Conservation (phyloP, 2,113 vertebrate species). For the Varanus komodoensis region DNA sequence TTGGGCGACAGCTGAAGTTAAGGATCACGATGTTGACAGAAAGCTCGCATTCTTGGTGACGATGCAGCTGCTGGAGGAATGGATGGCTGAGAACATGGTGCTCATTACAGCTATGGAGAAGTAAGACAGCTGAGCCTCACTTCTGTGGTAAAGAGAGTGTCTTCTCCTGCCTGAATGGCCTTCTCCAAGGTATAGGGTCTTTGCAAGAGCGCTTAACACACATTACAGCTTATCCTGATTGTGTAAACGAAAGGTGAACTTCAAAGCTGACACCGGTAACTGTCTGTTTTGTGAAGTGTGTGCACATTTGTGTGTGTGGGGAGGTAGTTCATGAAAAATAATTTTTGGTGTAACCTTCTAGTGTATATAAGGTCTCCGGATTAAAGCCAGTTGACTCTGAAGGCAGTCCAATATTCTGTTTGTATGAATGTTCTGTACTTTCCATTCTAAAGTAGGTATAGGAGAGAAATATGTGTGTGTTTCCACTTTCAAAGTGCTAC, state of each 20-base stretch:
- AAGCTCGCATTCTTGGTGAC: constrained; percentile 30
- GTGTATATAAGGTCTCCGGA: neutral
- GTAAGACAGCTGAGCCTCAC: constrained; percentile 9
- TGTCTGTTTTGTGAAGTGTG: neutral
- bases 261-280: neutral
- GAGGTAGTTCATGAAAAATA: no score
- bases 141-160: neutral
- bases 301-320: neutral
- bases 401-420: neutral
- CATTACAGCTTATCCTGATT: neutral
- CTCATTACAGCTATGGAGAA: constrained; percentile 24
- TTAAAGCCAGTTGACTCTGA: no score
- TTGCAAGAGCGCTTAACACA: neutral
- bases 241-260: neutral
- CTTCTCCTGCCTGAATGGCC: neutral
- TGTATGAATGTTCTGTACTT: no score
- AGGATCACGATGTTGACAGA: constrained; percentile 25
- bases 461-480: no score
- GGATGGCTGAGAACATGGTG: constrained; percentile 15
- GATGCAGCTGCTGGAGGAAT: constrained; percentile 3
- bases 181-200: neutral
- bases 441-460: no score
- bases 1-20: constrained; percentile 36
- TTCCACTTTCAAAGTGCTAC: no score
- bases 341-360: no score